These are phyloP conservation scores for Rugalucina vietnamica DNA, from an alignment of 2,888 invertebrate genomes.

Conservation along the genomic window DNA sequence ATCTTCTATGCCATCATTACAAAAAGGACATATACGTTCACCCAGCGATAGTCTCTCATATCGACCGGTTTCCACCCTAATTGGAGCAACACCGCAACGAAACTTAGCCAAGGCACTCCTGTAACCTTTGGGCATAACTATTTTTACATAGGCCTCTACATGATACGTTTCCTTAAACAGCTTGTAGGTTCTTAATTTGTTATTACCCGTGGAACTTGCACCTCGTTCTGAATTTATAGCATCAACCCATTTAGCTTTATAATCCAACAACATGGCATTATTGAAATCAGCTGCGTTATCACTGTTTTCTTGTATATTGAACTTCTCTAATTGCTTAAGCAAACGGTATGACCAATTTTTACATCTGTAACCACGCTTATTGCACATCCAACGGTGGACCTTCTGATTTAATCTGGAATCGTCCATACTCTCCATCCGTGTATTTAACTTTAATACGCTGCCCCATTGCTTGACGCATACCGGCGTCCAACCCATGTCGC, in stretches of 20 bases:
- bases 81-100: conserved; percentile 24
- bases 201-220: neutral
- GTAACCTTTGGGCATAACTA: neutral
- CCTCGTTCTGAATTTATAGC: neutral
- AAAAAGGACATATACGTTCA: conserved; percentile 21
- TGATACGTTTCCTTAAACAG: conserved; percentile 14
- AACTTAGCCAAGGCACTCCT: conserved; percentile 27
- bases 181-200: conserved; percentile 23
- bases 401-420: neutral
- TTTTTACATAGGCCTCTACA: conserved; percentile 2
- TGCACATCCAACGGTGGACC: neutral
- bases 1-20: conserved; percentile 15
- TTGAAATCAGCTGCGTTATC: neutral
- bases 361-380: neutral
- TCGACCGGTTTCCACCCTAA: conserved; percentile 29
- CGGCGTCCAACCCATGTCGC: conserved; percentile 30
- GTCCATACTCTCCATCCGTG: neutral
- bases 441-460: neutral
- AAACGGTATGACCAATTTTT: neutral
- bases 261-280: conserved; percentile 3
- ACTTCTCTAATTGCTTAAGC: conserved; percentile 7
- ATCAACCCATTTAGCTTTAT: conserved; percentile 7
- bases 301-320: neutral
- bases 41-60: conserved; percentile 18
- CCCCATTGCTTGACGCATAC: conserved; percentile 4